Evolutionary conservation across 2,113 vertebrate genomes (phyloP).

Genomic region (Merops nubicus): DNA sequence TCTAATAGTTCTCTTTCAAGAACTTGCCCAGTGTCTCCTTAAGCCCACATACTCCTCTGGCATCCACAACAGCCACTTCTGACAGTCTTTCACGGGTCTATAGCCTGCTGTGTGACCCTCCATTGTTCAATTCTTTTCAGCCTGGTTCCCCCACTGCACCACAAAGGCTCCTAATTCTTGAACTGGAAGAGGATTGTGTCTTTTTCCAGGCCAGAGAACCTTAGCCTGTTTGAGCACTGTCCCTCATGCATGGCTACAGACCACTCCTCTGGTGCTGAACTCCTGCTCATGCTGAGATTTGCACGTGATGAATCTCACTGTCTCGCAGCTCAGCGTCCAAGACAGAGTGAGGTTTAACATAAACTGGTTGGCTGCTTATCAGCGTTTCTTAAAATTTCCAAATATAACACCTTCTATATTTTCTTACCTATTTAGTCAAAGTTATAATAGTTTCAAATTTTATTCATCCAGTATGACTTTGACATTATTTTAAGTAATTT

Average conservation of each 20-base stretch:
- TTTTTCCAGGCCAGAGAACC: neutral
- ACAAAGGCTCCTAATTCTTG: neutral
- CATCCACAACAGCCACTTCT: neutral
- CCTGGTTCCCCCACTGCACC: neutral
- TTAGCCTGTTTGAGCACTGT: neutral
- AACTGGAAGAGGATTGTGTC: neutral
- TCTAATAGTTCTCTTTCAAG: neutral
- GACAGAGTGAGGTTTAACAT: neutral
- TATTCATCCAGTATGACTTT: neutral
- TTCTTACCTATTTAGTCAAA: neutral
- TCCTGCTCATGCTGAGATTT: neutral
- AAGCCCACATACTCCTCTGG: neutral
- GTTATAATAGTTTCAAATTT: neutral
- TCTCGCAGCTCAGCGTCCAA: neutral
- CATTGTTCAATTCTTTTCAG: neutral
- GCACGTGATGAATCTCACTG: neutral
- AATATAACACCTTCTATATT: neutral
- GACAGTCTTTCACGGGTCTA: neutral
- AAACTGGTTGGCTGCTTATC: neutral
- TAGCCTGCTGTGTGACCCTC: neutral
- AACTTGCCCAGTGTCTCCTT: neutral
- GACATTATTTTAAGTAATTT: neutral
- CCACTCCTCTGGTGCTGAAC: accelerated
- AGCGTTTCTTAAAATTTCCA: neutral
- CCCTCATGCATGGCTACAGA: neutral